These are phyloP conservation scores for Cabera pusaria DNA, from an alignment of 2,888 invertebrate species.

Conservation along the genomic window DNA sequence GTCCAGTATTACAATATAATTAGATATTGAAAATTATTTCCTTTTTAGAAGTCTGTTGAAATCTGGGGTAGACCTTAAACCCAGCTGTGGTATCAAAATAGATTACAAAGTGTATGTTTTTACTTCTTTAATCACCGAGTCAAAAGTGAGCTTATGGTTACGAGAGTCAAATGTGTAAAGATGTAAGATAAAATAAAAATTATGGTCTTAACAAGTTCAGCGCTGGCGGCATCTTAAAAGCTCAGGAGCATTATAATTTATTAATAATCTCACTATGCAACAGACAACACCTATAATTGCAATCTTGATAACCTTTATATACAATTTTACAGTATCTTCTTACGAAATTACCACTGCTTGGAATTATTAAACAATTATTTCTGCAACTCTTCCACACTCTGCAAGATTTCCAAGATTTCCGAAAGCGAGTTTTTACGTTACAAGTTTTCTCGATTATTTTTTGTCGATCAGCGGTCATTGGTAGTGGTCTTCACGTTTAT, in stretches of 20 bases:
- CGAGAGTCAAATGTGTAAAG: conserved; percentile 4
- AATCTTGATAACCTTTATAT: conserved; percentile 21
- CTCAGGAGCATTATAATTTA: conserved; percentile 9
- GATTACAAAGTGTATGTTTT: too few species aligned
- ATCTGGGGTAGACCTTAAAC: too few species aligned
- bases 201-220: conserved; percentile 8
- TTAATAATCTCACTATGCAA: conserved; percentile 14
- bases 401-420: conserved; percentile 23
- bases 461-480: conserved; percentile 46
- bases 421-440: too few species aligned
- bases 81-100: too few species aligned
- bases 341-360: conserved; percentile 4
- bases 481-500: conserved; percentile 73
- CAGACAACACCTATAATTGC: conserved; percentile 4
- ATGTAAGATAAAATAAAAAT: conserved; percentile 16
- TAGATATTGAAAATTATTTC: too few species aligned
- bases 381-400: conserved; percentile 14
- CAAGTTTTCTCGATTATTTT: conserved; percentile 41
- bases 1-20: too few species aligned
- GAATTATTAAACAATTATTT: conserved; percentile 19
- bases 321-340: conserved; percentile 4
- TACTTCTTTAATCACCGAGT: too few species aligned
- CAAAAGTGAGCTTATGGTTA: too few species aligned
- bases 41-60: too few species aligned
- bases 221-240: conserved; percentile 18